Conservation (phyloP, 2,888 invertebrate species). For the Hirtodrosophila confusa region DNA sequence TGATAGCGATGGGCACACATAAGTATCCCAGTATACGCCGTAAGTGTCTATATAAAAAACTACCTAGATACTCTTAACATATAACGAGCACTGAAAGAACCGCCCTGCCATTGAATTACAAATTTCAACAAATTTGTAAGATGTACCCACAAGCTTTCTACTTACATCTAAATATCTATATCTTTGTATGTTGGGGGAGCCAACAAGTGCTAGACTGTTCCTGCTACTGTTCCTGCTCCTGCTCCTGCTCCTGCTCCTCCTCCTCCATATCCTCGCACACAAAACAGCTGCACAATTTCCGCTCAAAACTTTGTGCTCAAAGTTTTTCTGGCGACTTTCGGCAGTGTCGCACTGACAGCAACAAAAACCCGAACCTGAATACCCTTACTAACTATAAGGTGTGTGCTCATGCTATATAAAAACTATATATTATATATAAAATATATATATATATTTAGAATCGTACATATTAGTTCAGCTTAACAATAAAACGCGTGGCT, state of each 20-base stretch:
- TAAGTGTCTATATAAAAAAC: no score
- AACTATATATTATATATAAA: no score
- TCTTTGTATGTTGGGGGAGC: constrained; percentile 32
- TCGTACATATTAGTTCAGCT: no score
- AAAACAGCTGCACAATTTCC: constrained; percentile 79
- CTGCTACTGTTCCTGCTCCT: background rate
- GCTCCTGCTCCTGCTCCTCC: background rate
- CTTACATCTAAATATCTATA: constrained; percentile 32
- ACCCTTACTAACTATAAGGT: constrained; percentile 21
- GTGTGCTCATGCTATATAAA: no score
- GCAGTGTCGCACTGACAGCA: constrained; percentile 32
- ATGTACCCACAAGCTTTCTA: constrained; percentile 27
- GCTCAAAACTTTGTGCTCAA: constrained; percentile 64
- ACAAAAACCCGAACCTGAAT: constrained; percentile 26
- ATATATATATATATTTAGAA: no score
- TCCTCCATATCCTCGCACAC: constrained; percentile 41
- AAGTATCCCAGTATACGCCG: background rate
- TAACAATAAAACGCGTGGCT: no score
- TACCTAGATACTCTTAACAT: background rate
- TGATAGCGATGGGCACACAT: constrained; percentile 31
- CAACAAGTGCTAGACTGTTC: constrained; percentile 47
- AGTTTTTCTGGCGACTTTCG: constrained; percentile 74
- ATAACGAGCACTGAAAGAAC: background rate
- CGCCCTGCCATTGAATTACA: constrained; percentile 61
- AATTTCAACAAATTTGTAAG: constrained; percentile 66